phyloP scores from a whole-genome alignment of 2,797 vertebrate genomes.

The Scomberomorus guttatus region DNA sequence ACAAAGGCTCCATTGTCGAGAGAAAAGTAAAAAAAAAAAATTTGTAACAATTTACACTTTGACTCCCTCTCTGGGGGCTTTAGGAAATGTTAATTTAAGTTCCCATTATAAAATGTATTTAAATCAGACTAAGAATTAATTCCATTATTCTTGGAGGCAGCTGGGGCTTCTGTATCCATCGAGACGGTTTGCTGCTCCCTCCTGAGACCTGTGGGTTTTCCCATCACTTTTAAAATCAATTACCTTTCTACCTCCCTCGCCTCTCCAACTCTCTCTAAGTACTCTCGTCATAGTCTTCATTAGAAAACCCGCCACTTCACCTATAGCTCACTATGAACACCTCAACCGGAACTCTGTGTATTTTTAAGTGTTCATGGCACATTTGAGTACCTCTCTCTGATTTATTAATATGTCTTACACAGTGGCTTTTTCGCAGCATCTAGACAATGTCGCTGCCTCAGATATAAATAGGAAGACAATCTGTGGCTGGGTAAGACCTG shows the following conservation, averaged over 20 bases:
- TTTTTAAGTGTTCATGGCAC: slow-evolving; percentile 66
- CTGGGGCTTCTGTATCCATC: slow-evolving; percentile 77
- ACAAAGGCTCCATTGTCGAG: slow-evolving; percentile 63
- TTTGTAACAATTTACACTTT: slow-evolving; percentile 75
- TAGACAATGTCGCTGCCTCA: slow-evolving; percentile 42
- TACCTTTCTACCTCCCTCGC: slow-evolving; percentile 81
- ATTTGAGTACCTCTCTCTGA: slow-evolving; percentile 66
- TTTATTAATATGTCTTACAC: slow-evolving; percentile 66
- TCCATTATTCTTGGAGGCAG: slow-evolving; percentile 79
- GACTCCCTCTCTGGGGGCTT: slow-evolving; percentile 73
- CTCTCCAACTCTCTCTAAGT: slow-evolving; percentile 80
- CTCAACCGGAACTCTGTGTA: slow-evolving; percentile 65
- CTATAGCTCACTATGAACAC: slow-evolving; percentile 69
- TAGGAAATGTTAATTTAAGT: slow-evolving; percentile 78
- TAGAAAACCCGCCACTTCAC: slow-evolving; percentile 81
- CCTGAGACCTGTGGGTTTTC: slow-evolving; percentile 84
- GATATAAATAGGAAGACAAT: slow-evolving; percentile 69
- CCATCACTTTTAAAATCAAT: slow-evolving; percentile 88
- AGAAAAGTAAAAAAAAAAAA: slow-evolving; percentile 37
- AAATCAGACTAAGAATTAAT: slow-evolving; percentile 80
- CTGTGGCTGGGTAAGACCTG: slow-evolving; percentile 65
- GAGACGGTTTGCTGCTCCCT: slow-evolving; percentile 78
- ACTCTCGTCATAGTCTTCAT: slow-evolving; percentile 84
- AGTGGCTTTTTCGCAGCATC: slow-evolving; percentile 41
- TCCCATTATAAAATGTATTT: slow-evolving; percentile 81